Evolutionary conservation across 37 sponge, comb jelly and placozoan genomes (phyloP).

Genomic region (Agelas oroides): DNA sequence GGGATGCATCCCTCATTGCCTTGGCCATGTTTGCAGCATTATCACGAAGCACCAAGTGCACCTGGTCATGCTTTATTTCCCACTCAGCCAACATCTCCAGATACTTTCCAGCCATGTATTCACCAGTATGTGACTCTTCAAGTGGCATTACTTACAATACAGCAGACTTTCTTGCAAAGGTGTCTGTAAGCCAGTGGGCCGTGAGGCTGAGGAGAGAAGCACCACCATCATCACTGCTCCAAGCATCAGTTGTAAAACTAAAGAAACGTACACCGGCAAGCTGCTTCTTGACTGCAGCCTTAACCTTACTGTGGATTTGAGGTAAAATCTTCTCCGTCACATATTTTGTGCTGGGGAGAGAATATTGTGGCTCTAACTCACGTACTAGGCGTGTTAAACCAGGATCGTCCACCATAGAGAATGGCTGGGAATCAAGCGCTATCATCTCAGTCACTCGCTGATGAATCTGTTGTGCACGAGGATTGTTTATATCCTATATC

Average conservation of each 20-base stretch:
- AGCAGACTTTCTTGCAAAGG: conserved; percentile 29
- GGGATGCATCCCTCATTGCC: conserved; percentile 34
- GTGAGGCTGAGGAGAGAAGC: conserved; percentile 49
- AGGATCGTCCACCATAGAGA: conserved; percentile 43
- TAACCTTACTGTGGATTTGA: background rate
- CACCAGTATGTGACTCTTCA: conserved; percentile 53
- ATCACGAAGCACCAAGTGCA: conserved; percentile 31
- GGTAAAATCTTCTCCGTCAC: conserved; percentile 42
- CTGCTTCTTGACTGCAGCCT: conserved; percentile 3
- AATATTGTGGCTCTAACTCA: conserved; percentile 34
- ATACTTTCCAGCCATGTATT: conserved; percentile 14
- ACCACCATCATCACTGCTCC: conserved; percentile 37
- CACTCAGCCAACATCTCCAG: conserved; percentile 41
- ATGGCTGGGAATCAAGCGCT: conserved; percentile 44
- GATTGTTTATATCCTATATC: conserved; percentile 48
- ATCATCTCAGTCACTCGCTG: conserved; percentile 52
- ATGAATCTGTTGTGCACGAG: conserved; percentile 37
- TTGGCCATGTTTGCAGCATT: conserved; percentile 60
- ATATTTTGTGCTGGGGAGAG: conserved; percentile 47
- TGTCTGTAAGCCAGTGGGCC: conserved; percentile 48
- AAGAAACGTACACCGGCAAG: background rate
- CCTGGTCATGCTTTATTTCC: conserved; percentile 32
- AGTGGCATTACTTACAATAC: conserved; percentile 29
- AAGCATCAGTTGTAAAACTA: conserved; percentile 55
- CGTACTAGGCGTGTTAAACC: conserved; percentile 33